Base-by-base conservation (phyloP, 2,797 vertebrate species). In the Brachyrhaphis roseni region DNA sequence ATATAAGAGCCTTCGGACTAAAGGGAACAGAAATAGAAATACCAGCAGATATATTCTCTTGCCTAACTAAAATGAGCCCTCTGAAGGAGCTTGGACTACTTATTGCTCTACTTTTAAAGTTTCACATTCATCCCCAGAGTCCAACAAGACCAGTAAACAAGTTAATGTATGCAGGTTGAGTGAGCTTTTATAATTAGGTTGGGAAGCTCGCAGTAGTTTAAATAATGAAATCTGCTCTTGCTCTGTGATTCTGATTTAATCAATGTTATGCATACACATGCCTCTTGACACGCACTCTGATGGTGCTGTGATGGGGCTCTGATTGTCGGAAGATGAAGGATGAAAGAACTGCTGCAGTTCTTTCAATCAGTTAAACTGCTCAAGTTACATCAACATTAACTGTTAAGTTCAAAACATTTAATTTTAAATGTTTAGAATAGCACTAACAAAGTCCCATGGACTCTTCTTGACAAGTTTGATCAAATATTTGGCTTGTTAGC, bases 71-170 rank as follows among this genome's bases (percentile, higher is more conserved):
- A 41, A 70, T 15, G 39, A 43, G 23, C 23, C 39, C 6, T 70
- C 5, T 13, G 39, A 70, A 15, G 23, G 41, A 68, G 11, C 36
- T 26, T 68, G 64, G 11, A 43, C 66, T 43, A n/a, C 39, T 26
- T 70, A 70, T 41, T 43, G 39, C 11, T 70, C 64, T 26, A 68
- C 36, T 84, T 82, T 53, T 39, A 71, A 76, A 82, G 74, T 73
- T 31, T 20, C 62, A n/a, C 45, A 28, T 8, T 15, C 51, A 36
- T 46, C 8, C n/a, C 20, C 71, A 0, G 31, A 18, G 53, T 49
- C 1, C 79, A 82, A 83, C 66, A 46, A 36, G 75, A 75, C 77
- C 43, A 76, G 66, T 77, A 79, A 82, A 79, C 78, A 77, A 73
- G 74, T 80, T 39, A 18, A 31, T 88, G 57, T 82, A 51, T 81